Evolutionary conservation across 2,888 invertebrate genomes (phyloP).

Genomic region (Spicauda simplicius): DNA sequence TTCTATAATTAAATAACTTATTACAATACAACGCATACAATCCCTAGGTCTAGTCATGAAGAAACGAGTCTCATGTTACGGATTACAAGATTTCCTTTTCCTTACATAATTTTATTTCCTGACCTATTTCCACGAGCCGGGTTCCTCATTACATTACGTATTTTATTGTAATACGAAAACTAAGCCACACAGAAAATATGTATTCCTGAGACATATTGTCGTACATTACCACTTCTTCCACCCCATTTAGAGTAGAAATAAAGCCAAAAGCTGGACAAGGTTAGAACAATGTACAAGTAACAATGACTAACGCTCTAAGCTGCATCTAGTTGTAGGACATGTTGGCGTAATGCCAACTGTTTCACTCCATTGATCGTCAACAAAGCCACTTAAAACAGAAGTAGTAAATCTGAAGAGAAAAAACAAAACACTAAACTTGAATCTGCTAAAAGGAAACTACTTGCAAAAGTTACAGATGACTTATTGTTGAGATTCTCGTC

Average conservation of each 20-base stretch:
- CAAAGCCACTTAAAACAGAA: slow-evolving; percentile 33
- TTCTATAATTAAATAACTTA: no score
- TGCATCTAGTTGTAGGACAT: slow-evolving; percentile 31
- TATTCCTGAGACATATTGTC: neutral
- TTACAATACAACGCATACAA: neutral
- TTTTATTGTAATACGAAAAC: neutral
- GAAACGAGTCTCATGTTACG: neutral
- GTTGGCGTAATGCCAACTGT: slow-evolving; percentile 24
- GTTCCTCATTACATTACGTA: neutral
- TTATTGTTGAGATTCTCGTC: no score
- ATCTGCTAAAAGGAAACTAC: slow-evolving; percentile 7
- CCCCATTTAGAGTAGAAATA: slow-evolving; percentile 9
- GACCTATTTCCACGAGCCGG: neutral
- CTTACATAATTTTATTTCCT: neutral
- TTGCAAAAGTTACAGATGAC: no score
- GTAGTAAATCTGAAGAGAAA: slow-evolving; percentile 13
- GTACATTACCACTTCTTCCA: slow-evolving; percentile 12
- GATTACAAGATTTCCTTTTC: neutral
- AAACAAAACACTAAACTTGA: slow-evolving; percentile 6
- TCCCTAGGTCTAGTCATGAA: neutral
- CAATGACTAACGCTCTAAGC: slow-evolving; percentile 31
- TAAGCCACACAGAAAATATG: neutral
- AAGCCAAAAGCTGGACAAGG: slow-evolving; percentile 16
- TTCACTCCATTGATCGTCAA: slow-evolving; percentile 33
- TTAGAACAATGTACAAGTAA: slow-evolving; percentile 18